Base-by-base conservation (phyloP, 2,113 vertebrate species). In the Serinus canaria region DNA sequence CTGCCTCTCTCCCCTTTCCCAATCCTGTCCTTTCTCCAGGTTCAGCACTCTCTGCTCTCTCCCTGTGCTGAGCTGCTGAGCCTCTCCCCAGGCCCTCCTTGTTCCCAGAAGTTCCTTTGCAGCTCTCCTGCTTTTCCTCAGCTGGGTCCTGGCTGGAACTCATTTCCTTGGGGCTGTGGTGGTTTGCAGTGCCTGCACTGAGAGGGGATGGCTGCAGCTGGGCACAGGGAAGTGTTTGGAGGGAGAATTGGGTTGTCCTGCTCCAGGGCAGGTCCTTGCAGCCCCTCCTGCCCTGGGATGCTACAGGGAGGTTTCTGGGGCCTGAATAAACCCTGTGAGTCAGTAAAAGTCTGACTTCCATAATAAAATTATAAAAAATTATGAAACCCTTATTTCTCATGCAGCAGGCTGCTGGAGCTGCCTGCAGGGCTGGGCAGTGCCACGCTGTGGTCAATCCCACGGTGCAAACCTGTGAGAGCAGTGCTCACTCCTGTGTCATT, bases 21-120 rank as follows among this genome's bases (percentile, higher is more conserved):
- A 55, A 1, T 0, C 6, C 13, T 2, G 8, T 1, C 16, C 10
- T n/a, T 69, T n/a, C 6, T 9, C 24, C 37, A 13, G 2, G 0
- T 59, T 53, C 35, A 5, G 10, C 9, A 0, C 23, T 13, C 70
- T 5, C 0, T 31, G 37, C 13, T 68, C 15, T 41, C 37, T 33
- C 58, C 59, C 9, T 11, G 16, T 17, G 3, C 77, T 23, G 63
- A 18, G 50, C 15, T 63, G 47, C 37, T 19, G 33, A 47, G 17
- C 15, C 39, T 6, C 46, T 6, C 46, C 9, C 23, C 9, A 9
- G 11, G 50, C 35, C 64, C 58, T 6, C 28, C 74, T 59, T 7
- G 2, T 22, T 68, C 28, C 39, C 43, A 4, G 27, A 15, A 3
- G 7, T 10, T 74, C n/a, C 33, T 37, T 20, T 47, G 46, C 46